Conservation (phyloP, 2,113 vertebrate species). For the Campylomormyrus numenius region DNA sequence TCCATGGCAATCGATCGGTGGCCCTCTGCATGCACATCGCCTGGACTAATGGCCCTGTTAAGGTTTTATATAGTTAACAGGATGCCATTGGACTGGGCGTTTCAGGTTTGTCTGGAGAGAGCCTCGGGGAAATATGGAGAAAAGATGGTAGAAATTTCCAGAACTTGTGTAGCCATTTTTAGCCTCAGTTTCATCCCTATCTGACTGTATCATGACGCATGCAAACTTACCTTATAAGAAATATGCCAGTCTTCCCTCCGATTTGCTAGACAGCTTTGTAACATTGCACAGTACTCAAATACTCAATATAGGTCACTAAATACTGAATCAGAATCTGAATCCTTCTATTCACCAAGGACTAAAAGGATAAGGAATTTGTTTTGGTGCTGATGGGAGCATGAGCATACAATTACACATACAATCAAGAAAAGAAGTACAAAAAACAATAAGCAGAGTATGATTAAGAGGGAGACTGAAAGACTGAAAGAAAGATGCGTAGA, state of each 20-base stretch:
- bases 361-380: not conserved
- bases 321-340: not conserved
- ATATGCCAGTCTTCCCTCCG: not conserved
- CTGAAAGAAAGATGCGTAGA: not conserved
- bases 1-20: not conserved
- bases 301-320: not conserved
- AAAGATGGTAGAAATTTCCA: not conserved
- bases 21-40: not conserved
- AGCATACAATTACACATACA: not conserved
- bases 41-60: not conserved
- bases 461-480: not conserved
- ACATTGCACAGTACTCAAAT: not conserved
- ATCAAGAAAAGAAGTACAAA: not conserved
- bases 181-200: not conserved
- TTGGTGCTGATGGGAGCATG: not conserved
- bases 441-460: not conserved
- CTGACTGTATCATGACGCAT: not conserved
- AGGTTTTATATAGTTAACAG: not conserved
- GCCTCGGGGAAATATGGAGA: not conserved
- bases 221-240: not conserved
- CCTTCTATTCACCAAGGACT: not conserved
- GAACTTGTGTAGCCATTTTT: not conserved
- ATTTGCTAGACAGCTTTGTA: not conserved
- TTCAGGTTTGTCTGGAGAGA: not conserved
- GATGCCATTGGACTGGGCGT: not conserved